Conservation (phyloP, 2,113 vertebrate genomes). For the Epinephelus moara region DNA sequence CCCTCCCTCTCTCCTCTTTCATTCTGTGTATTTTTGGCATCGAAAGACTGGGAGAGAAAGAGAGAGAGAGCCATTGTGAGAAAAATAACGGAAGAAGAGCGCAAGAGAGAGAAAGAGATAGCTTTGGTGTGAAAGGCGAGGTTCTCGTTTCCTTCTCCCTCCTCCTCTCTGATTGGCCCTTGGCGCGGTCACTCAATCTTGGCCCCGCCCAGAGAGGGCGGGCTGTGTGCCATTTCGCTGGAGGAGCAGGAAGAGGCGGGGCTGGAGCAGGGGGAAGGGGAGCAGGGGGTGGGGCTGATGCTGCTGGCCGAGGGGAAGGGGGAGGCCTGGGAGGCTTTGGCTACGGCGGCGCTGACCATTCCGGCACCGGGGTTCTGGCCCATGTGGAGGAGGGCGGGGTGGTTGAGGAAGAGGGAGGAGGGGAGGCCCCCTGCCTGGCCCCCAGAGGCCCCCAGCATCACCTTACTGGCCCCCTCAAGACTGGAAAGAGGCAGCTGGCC, state of each 20-base stretch:
- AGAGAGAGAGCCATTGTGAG: conserved; percentile 66
- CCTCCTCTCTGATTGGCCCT: conserved; percentile 83
- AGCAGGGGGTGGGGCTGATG: conserved; percentile 88
- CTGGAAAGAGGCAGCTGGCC: conserved; percentile 94
- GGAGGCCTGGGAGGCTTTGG: conserved; percentile 87
- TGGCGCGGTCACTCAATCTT: conserved; percentile 86
- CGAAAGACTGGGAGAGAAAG: conserved; percentile 83
- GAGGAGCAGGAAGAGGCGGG: conserved; percentile 87
- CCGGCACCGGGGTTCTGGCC: conserved; percentile 86
- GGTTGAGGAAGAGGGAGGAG: conserved; percentile 93
- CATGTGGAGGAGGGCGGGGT: conserved; percentile 90
- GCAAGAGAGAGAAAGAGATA: conserved; percentile 83
- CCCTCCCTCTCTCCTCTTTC: conserved; percentile 84
- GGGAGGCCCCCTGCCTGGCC: conserved; percentile 86
- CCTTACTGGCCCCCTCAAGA: conserved; percentile 91
- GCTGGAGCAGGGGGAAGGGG: conserved; percentile 87
- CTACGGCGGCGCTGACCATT: conserved; percentile 85
- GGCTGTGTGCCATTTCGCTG: conserved; percentile 88
- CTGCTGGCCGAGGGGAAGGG: conserved; percentile 87
- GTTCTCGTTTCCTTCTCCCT: conserved; percentile 76
- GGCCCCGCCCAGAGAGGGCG: conserved; percentile 85
- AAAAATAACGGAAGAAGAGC: conserved; percentile 76
- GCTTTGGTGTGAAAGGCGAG: conserved; percentile 87
- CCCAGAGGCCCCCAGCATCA: conserved; percentile 88
- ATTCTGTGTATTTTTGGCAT: conserved; percentile 88